These are phyloP conservation scores for Trichonephila clavipes DNA, from an alignment of 1,140 invertebrate species.

Conservation along the genomic window DNA sequence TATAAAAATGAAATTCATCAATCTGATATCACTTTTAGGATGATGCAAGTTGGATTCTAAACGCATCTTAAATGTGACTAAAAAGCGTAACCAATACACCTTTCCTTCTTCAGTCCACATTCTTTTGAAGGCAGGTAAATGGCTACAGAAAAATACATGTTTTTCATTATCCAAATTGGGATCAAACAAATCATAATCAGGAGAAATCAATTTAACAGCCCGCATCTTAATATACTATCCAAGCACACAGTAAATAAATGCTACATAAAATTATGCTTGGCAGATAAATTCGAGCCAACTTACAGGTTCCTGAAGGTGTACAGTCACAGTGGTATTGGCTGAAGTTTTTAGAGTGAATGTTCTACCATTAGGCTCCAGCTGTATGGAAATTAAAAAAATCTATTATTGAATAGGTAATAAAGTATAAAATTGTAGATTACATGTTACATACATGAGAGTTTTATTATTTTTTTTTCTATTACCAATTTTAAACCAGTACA, in stretches of 20 bases:
- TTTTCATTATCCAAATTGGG: not conserved
- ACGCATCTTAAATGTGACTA: slow-evolving; percentile 2
- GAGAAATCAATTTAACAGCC: not conserved
- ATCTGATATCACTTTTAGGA: not conserved
- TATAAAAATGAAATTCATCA: slow-evolving; percentile 35
- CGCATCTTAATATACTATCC: slow-evolving; percentile 46
- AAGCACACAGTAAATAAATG: slow-evolving; percentile 59
- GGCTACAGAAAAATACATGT: slow-evolving; percentile 20
- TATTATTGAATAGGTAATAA: too few species aligned
- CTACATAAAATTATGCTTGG: slow-evolving; percentile 32
- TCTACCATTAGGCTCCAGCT: slow-evolving; percentile 51
- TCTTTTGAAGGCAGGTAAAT: slow-evolving; percentile 39
- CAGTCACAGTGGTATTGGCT: not conserved
- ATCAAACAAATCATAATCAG: slow-evolving; percentile 27
- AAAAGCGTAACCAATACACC: slow-evolving; percentile 59
- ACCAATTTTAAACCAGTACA: too few species aligned
- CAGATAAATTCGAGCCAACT: slow-evolving; percentile 56
- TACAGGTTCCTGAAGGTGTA: slow-evolving; percentile 70
- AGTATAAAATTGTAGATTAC: too few species aligned
- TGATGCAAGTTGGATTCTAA: not conserved
- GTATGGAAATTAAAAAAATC: too few species aligned
- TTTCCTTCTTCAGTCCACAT: slow-evolving; percentile 59
- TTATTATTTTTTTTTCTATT: too few species aligned
- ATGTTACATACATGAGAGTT: too few species aligned
- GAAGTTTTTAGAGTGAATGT: slow-evolving; percentile 25